phyloP scores from a whole-genome alignment of 2,797 vertebrate species.

The Hephaestus fuliginosus region DNA sequence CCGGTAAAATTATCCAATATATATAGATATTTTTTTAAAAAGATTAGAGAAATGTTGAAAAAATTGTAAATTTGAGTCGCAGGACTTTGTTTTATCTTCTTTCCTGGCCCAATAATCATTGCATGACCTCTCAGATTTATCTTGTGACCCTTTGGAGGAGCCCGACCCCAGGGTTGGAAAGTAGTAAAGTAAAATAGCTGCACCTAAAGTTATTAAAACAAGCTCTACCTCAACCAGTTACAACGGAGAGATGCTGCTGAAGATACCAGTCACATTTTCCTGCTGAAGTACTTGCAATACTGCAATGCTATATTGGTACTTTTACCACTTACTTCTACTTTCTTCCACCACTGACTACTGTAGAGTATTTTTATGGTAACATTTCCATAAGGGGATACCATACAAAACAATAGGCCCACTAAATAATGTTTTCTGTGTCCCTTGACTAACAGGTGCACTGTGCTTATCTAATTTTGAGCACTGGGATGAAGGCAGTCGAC shows the following conservation, averaged over 20 bases:
- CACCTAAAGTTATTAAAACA: not conserved
- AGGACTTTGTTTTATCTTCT: no score
- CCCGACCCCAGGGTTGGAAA: not conserved
- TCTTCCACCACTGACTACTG: constrained; percentile 4
- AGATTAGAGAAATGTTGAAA: not conserved
- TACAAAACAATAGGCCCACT: not conserved
- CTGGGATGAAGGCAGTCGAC: constrained; percentile 29
- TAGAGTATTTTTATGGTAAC: not conserved
- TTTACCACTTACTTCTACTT: not conserved
- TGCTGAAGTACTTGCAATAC: no score
- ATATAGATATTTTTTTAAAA: no score
- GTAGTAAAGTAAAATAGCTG: not conserved
- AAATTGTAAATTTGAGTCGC: no score
- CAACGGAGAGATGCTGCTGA: not conserved
- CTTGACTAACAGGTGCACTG: constrained; percentile 27
- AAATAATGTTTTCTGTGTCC: constrained; percentile 5
- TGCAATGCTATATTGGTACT: not conserved
- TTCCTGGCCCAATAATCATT: not conserved
- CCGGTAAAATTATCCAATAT: not conserved
- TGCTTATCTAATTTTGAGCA: constrained; percentile 32
- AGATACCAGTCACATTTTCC: not conserved
- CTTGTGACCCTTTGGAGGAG: not conserved
- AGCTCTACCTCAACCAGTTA: not conserved
- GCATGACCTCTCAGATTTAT: not conserved
- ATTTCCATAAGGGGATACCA: constrained; percentile 7